phyloP scores from a whole-genome alignment of 2,888 invertebrate genomes.

The Listrodromus nycthemerus region DNA sequence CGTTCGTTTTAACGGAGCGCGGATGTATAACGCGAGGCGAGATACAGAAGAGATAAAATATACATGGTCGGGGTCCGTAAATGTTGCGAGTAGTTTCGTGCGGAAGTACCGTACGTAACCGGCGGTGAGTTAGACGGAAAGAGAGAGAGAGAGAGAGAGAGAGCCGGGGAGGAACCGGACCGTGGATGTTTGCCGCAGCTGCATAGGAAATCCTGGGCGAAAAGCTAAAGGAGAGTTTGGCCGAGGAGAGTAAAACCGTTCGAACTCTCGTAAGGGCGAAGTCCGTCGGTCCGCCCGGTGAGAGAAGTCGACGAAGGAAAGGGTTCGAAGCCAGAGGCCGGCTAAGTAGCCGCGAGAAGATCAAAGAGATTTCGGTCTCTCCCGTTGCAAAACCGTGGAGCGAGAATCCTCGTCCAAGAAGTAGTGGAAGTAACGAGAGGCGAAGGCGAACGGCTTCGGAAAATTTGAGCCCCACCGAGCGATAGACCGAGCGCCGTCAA shows the following conservation, averaged over 20 bases:
- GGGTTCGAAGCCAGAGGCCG: conserved; percentile 63
- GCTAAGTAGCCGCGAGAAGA: conserved; percentile 74
- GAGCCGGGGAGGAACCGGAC: not conserved
- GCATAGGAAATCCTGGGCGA: not conserved
- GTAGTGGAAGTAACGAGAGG: conserved; percentile 4
- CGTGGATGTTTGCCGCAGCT: not conserved
- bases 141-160: not conserved
- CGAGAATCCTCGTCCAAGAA: conserved; percentile 48
- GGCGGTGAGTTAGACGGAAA: conserved; percentile 8
- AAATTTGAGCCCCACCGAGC: conserved; percentile 37
- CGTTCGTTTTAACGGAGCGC: not conserved
- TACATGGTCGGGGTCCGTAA: not conserved
- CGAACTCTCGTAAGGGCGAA: conserved; percentile 53
- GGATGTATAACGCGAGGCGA: not conserved
- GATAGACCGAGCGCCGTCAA: conserved; percentile 29
- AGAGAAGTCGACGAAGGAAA: conserved; percentile 26
- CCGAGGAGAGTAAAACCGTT: conserved; percentile 52
- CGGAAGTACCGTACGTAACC: not conserved
- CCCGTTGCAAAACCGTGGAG: conserved; percentile 49
- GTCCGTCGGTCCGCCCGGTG: conserved; percentile 41
- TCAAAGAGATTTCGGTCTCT: conserved; percentile 73
- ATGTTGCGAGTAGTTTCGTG: conserved; percentile 4
- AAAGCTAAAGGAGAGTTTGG: conserved; percentile 40
- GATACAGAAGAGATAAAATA: not conserved
- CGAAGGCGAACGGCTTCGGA: conserved; percentile 26